A percentile compares a stretch with the other conserved stretches of the same genome.
phyloP scores from a whole-genome alignment of 2,797 vertebrate genomes.

The Helostoma temminkii region DNA sequence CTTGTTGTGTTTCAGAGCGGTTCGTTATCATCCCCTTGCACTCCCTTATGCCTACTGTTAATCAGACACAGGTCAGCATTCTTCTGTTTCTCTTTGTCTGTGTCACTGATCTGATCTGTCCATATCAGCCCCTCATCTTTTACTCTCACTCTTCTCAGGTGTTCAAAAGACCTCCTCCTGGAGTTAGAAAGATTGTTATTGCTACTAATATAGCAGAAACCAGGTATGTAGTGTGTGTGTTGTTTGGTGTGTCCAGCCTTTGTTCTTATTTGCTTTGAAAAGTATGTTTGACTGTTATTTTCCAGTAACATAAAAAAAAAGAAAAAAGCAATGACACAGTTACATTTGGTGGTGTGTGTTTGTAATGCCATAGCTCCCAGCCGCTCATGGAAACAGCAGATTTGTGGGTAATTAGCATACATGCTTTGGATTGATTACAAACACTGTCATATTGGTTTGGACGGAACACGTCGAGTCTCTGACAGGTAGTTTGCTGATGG shows the following conservation, averaged over 20 bases:
- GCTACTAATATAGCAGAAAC: constrained; percentile 99
- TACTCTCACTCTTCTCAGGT: constrained; percentile 84
- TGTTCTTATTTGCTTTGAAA: neutral
- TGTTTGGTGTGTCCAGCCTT: constrained; percentile 4
- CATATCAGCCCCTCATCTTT: constrained; percentile 42
- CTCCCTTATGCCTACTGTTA: constrained; percentile 98
- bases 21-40: constrained; percentile 97
- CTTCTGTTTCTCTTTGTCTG: constrained; percentile 10
- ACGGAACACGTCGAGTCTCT: constrained; percentile 27
- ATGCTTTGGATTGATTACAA: constrained; percentile 49
- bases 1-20: constrained; percentile 87
- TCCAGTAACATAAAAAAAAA: neutral
- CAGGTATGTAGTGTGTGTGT: constrained; percentile 82
- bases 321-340: neutral
- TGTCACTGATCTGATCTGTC: constrained; percentile 5
- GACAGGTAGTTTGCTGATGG: constrained; percentile 62
- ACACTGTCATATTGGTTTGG: constrained; percentile 44
- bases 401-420: constrained; percentile 62
- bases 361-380: neutral
- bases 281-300: constrained; percentile 13
- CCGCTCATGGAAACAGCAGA: constrained; percentile 28
- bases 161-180: constrained; percentile 95
- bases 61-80: constrained; percentile 93
- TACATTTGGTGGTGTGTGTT: neutral
- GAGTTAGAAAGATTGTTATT: constrained; percentile 97